Conservation (phyloP, 2,888 invertebrate genomes). For the Agrilus mali region DNA sequence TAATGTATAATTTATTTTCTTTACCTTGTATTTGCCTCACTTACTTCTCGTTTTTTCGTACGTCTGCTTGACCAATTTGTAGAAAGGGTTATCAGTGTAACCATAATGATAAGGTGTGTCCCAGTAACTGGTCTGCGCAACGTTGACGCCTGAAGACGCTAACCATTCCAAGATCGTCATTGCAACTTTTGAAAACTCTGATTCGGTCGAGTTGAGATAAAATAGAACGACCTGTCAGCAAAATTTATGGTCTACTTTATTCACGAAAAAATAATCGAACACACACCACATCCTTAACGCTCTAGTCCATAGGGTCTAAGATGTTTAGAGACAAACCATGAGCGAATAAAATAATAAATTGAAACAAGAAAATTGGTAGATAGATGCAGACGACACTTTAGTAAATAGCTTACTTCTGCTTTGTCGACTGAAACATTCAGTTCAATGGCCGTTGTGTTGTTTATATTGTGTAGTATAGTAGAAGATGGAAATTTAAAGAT, state of each 20-base stretch:
- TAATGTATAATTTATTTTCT: too few relatives aligned
- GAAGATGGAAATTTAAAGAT: too few relatives aligned
- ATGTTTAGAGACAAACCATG: too few relatives aligned
- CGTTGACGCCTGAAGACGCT: conserved; percentile 54
- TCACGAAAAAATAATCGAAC: conserved; percentile 5
- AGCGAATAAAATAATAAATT: too few relatives aligned
- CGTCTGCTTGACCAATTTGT: conserved; percentile 68
- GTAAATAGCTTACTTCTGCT: neutral
- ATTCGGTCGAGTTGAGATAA: conserved; percentile 63
- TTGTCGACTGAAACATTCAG: neutral
- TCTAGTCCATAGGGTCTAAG: too few relatives aligned
- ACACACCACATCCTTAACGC: neutral
- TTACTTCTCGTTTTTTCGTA: conserved; percentile 80
- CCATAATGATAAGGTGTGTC: conserved; percentile 67
- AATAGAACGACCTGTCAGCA: conserved; percentile 61
- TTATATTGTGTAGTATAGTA: too few relatives aligned
- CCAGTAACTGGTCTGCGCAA: conserved; percentile 53
- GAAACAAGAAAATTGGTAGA: too few relatives aligned
- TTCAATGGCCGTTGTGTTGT: neutral
- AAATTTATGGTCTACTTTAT: conserved; percentile 9
- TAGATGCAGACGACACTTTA: too few relatives aligned
- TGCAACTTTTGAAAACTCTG: conserved; percentile 63
- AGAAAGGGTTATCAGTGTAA: conserved; percentile 75
- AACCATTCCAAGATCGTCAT: conserved; percentile 64
- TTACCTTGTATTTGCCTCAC: conserved; percentile 24